Percentiles rank a stretch among this genome's conserved stretches.
Conservation (phyloP, 2,888 invertebrate species). For the Tromatobia lineatoria region DNA sequence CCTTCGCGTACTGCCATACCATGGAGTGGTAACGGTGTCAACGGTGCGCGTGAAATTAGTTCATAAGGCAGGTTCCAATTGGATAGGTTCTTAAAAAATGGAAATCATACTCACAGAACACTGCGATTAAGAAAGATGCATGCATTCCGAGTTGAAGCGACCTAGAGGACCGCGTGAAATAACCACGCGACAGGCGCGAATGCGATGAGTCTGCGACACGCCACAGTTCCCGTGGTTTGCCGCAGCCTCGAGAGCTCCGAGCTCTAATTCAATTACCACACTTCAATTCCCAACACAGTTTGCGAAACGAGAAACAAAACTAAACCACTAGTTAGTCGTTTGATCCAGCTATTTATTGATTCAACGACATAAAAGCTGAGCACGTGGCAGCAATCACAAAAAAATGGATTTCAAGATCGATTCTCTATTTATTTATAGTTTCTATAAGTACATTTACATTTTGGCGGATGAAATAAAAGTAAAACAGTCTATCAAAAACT, state of each 20-base stretch:
- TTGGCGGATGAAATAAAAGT: too few relatives aligned
- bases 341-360: conserved; percentile 13
- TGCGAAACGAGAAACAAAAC: conserved; percentile 51
- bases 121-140: conserved; percentile 5
- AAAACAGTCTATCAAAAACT: too few relatives aligned
- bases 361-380: not conserved
- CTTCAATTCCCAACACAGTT: conserved; percentile 65
- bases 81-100: conserved; percentile 27
- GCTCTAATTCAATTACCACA: conserved; percentile 74
- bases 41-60: conserved; percentile 50
- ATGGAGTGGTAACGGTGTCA: conserved; percentile 51
- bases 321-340: conserved; percentile 24
- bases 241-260: conserved; percentile 43
- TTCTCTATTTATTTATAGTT: not conserved
- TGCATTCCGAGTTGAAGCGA: conserved; percentile 19
- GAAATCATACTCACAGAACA: conserved; percentile 28
- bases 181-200: conserved; percentile 25
- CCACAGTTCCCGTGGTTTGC: conserved; percentile 15
- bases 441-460: not conserved
- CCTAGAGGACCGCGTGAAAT: conserved; percentile 5
- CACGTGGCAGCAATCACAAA: conserved; percentile 7
- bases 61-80: conserved; percentile 55
- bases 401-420: not conserved
- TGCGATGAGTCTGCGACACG: conserved; percentile 42
- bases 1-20: not conserved